These are phyloP conservation scores for Lampropteryx suffumata DNA, from an alignment of 2,888 invertebrate species.

Conservation along the genomic window DNA sequence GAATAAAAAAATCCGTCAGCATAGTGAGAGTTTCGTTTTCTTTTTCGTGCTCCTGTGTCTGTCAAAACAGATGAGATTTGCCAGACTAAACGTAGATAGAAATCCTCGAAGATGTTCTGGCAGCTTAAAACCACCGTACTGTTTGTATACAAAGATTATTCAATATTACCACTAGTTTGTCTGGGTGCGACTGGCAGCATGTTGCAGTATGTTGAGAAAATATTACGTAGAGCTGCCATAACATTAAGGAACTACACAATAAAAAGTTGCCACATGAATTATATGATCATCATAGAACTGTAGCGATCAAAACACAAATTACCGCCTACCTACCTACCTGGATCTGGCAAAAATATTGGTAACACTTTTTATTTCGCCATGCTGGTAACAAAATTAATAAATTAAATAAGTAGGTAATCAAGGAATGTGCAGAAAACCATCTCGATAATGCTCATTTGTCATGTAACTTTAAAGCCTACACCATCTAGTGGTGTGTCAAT, in stretches of 20 bases:
- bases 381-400: too few species aligned
- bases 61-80: not conserved
- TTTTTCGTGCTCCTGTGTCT: conserved; percentile 35
- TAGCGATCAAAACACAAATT: too few species aligned
- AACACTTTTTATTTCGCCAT: too few species aligned
- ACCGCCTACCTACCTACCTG: too few species aligned
- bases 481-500: not conserved
- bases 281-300: too few species aligned
- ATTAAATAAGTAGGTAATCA: too few species aligned
- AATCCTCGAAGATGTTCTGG: conserved; percentile 2
- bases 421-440: too few species aligned
- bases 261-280: too few species aligned
- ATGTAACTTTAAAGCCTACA: not conserved
- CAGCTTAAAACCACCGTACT: not conserved
- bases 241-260: not conserved
- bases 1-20: conserved; percentile 77
- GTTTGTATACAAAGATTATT: conserved; percentile 20
- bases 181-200: not conserved
- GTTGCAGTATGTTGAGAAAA: conserved; percentile 8
- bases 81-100: not conserved
- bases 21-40: conserved; percentile 53
- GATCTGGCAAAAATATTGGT: too few species aligned
- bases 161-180: conserved; percentile 5
- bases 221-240: conserved; percentile 9
- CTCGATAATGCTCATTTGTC: too few species aligned